Evolutionary conservation across 1,140 invertebrate genomes (phyloP), one percentile per base, ranked within the genome.

Genomic region (Procambarus virginalis): DNA sequence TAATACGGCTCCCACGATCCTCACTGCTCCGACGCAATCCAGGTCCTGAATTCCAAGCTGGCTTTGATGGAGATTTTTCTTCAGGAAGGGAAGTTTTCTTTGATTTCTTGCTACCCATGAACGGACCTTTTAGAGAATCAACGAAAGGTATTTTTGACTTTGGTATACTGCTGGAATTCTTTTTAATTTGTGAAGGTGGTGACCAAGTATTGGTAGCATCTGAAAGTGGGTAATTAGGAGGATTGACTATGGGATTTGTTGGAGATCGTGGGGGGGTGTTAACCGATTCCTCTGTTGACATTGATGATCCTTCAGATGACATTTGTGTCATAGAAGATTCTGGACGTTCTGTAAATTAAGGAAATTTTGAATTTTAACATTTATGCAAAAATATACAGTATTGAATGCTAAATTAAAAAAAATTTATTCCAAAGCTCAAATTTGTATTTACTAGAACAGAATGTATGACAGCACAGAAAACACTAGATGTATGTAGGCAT

Each of bases 271-370:
- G 86, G 2, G 91, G 89, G 22, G 91, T 68, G 55, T 78, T 70
- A 6, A 89, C 91, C 5, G 89, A 90, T 51, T 92, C 91, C 48
- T 92, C 91, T 0, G 91, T 89, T 12, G 91, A 92, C 88, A 90
- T 89, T 3, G 91, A 90, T 20, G 91, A 92, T 51, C 91, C 91
- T 80, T 92, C 91, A 5, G 92, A 92, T 22, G 92, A 92, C 77
- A 91, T 91, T 49, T 92, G 92, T 14, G 92, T 92, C 91, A 92
- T 92, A 10, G 89, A 92, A 46, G 92, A 92, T 85, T 92, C 92
- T 12, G 92, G 92, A 68, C 92, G 87, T 58, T 92, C 92, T 91
- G 91, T 14, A 85, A 86, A 83, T 8, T 34, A 49, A 84, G 22
- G 68, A 49, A 77, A 49, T 49, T 78, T 17, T 8, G 20, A 86